Percentiles rank a stretch among this genome's conserved stretches.
phyloP scores from a whole-genome alignment of 2,797 vertebrate genomes.

The Cichlasoma orientale region DNA sequence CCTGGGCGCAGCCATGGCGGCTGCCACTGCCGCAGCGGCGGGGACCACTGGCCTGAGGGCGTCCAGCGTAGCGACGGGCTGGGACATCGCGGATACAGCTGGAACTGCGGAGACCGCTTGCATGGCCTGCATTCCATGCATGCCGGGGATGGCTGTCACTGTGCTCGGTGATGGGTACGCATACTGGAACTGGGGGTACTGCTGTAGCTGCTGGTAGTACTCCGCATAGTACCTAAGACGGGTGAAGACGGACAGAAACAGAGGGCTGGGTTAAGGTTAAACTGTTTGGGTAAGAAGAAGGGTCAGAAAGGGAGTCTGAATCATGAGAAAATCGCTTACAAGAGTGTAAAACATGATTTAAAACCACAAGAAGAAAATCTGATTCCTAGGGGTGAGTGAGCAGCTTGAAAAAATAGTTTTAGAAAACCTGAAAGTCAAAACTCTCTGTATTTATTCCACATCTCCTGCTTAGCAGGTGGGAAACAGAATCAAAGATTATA shows the following conservation, averaged over 20 bases:
- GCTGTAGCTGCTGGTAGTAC: conserved; percentile 84
- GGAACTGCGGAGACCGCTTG: conserved; percentile 41
- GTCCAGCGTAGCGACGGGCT: conserved; percentile 78
- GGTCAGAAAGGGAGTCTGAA: neutral
- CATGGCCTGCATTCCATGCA: conserved; percentile 56
- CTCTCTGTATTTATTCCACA: neutral
- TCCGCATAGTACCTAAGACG: conserved; percentile 76
- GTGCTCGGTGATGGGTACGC: conserved; percentile 72
- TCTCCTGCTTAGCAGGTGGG: neutral
- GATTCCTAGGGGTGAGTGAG: neutral
- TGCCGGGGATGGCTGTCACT: conserved; percentile 68
- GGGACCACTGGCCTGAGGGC: conserved; percentile 84
- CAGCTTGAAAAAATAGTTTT: neutral
- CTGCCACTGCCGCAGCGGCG: conserved; percentile 78
- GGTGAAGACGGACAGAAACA: neutral
- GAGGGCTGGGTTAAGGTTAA: neutral
- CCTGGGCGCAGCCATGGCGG: conserved; percentile 79
- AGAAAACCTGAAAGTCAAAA: neutral
- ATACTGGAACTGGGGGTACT: conserved; percentile 85
- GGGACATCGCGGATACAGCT: conserved; percentile 59
- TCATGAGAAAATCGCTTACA: neutral
- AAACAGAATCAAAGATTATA: neutral
- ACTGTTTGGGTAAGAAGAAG: neutral
- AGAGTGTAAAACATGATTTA: neutral
- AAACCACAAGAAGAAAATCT: neutral